Base-by-base conservation (phyloP, 1,140 invertebrate species). In the Pectinophora gossypiella region DNA sequence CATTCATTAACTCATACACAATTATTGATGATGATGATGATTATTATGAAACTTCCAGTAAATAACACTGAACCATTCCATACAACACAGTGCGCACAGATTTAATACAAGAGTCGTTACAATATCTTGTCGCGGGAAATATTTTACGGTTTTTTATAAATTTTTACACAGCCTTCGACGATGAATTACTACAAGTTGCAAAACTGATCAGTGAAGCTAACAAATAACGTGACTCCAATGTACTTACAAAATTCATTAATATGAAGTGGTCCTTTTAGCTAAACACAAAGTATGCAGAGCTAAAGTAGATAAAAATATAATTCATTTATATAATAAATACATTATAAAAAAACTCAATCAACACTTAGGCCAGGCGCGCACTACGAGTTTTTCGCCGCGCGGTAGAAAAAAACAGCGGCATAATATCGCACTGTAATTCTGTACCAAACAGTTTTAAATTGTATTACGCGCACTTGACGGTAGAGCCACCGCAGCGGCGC, bases 51-150 rank as follows among this genome's bases (percentile, higher is more conserved):
- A 86, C 69, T 68, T 82, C 76, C 80, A 84, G 83, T 86, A 68
- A 83, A 84, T 78, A 85, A 84, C 80, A 86, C 80, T 86, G 83
- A 86, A 83, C 80, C 68, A 79, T 81, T 84, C 72, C 79, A 84
- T 81, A 78, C 76, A 85, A 76, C 63, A 69, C 66, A 74, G 68
- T 71, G 72, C 72, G 63, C 81, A 69, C 66, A 62, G 75, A 83
- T 81, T 81, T 82, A 48, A 76, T 76, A 83, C 72, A 80, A 82
- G 71, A 76, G 72, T 61, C 62, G 59, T 58, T 74, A 71, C 49
- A 72, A 63, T 72, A 72, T 63, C 68, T 70, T 59, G 72, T 60
- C 64, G 72, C 73, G 78, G 68, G 59, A 69, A 78, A 71, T 70
- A 78, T 56, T 63, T 58, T 55, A 64, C 66, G 77, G 74, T 74